A percentile compares a stretch with the other conserved stretches of the same genome.
phyloP scores from a whole-genome alignment of 2,888 invertebrate species.

The Beris chalybata region DNA sequence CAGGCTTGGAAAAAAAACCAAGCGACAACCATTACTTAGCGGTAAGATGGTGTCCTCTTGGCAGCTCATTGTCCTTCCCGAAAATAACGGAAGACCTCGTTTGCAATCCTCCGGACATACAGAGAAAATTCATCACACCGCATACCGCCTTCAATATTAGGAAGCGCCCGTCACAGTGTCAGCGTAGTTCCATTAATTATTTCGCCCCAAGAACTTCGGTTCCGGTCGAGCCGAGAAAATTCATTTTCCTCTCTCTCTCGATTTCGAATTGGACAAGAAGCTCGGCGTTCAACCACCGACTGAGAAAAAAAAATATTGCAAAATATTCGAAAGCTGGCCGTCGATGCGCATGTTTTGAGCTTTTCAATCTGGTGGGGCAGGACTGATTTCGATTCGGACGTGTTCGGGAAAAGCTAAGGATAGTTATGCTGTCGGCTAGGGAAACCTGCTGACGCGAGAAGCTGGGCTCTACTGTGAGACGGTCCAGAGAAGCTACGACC shows the following conservation, averaged over 20 bases:
- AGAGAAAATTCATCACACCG: constrained; percentile 23
- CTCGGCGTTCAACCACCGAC: too few species aligned
- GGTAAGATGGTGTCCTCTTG: too few species aligned
- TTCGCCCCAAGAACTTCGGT: neutral
- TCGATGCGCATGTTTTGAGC: constrained; percentile 8
- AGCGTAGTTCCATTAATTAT: constrained; percentile 24
- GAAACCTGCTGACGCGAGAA: too few species aligned
- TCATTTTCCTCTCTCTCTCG: neutral
- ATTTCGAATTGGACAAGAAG: too few species aligned
- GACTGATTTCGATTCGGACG: constrained; percentile 13
- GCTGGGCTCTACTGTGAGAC: neutral
- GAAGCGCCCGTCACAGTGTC: constrained; percentile 23
- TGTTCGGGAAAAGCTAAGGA: constrained; percentile 13
- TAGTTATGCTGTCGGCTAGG: too few species aligned
- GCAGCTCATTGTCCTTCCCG: too few species aligned
- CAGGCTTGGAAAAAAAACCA: too few species aligned
- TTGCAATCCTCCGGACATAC: constrained; percentile 14
- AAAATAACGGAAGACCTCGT: constrained; percentile 3
- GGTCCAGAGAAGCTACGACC: constrained; percentile 14
- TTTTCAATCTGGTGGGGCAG: too few species aligned
- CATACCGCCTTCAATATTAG: constrained; percentile 2
- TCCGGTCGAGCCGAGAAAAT: constrained; percentile 15
- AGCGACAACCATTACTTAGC: too few species aligned
- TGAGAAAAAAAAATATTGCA: neutral
- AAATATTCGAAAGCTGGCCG: neutral